These are phyloP conservation scores for Oscheius sp. DNA, from an alignment of 1,140 invertebrate genomes.

Conservation along the genomic window DNA sequence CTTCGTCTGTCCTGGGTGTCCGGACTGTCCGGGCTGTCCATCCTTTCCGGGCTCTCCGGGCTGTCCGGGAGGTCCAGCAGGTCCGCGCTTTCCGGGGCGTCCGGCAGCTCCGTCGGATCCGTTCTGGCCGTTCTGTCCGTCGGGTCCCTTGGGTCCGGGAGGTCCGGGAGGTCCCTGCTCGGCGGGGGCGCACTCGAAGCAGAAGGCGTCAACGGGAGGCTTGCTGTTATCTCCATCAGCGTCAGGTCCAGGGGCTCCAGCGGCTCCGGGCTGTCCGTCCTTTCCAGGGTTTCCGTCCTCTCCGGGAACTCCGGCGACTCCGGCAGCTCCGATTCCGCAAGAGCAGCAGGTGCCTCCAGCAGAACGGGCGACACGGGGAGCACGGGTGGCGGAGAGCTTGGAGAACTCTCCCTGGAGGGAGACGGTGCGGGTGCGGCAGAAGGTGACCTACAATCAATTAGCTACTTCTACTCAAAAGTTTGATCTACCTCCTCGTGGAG, in stretches of 20 bases:
- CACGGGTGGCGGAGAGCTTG: slow-evolving; percentile 14
- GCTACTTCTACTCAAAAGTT: not conserved
- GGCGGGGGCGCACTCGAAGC: slow-evolving; percentile 40
- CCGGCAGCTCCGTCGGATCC: slow-evolving; percentile 31
- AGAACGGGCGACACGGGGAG: slow-evolving; percentile 5
- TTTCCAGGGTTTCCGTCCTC: slow-evolving; percentile 23
- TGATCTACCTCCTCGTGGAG: slow-evolving; percentile 42
- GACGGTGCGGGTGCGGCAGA: slow-evolving; percentile 38
- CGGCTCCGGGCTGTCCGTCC: slow-evolving; percentile 20
- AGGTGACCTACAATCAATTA: slow-evolving; percentile 22
- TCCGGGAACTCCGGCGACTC: slow-evolving; percentile 25
- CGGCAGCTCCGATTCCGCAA: slow-evolving; percentile 23
- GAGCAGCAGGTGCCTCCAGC: slow-evolving; percentile 13
- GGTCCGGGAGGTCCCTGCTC: slow-evolving; percentile 37
- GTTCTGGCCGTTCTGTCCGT: slow-evolving; percentile 25
- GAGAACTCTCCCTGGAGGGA: slow-evolving; percentile 39
- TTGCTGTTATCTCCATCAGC: slow-evolving; percentile 16
- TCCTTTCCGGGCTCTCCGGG: slow-evolving; percentile 18
- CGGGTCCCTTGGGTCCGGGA: slow-evolving; percentile 23
- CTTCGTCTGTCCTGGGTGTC: slow-evolving; percentile 21
- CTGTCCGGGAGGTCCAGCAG: slow-evolving; percentile 29
- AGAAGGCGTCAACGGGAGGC: slow-evolving; percentile 31
- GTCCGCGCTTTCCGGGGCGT: slow-evolving; percentile 27
- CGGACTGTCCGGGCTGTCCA: slow-evolving; percentile 21
- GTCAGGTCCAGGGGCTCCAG: slow-evolving; percentile 25